Conservation (phyloP, 2,113 vertebrate species). For the Dicaeum eximium region DNA sequence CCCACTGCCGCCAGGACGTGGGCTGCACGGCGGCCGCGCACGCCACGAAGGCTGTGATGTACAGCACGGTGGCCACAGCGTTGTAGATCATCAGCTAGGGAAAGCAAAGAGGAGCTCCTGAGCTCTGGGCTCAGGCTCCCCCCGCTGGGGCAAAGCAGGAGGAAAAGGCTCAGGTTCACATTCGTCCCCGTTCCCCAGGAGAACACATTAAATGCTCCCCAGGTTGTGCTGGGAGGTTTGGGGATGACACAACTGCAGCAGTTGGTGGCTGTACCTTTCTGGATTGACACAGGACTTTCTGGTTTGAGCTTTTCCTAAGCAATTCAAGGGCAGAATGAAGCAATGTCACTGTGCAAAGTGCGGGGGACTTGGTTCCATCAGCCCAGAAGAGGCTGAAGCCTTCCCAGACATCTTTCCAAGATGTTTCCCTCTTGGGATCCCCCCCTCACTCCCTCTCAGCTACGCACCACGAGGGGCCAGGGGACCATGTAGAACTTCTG, state of each 20-base stretch:
- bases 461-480: conserved; percentile 84
- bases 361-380: neutral
- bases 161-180: neutral
- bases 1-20: neutral
- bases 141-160: rapidly evolving
- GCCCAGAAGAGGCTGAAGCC: neutral
- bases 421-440: neutral
- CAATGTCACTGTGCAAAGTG: neutral
- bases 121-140: rapidly evolving
- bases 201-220: neutral
- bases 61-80: conserved; percentile 71
- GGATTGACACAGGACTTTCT: neutral
- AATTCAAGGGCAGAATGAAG: neutral
- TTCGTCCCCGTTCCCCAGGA: neutral
- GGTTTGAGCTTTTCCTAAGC: neutral
- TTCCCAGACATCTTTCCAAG: neutral
- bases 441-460: rapidly evolving
- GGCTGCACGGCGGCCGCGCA: conserved; percentile 61
- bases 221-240: neutral
- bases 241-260: neutral
- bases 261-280: neutral
- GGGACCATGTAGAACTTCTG: conserved; percentile 72
- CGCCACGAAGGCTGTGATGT: conserved; percentile 81
- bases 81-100: conserved; percentile 82
- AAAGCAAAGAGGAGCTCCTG: neutral